Evolutionary conservation across 2,888 invertebrate species (phyloP), one percentile per base, ranked within the genome.

Genomic region (Aphrophora alni): DNA sequence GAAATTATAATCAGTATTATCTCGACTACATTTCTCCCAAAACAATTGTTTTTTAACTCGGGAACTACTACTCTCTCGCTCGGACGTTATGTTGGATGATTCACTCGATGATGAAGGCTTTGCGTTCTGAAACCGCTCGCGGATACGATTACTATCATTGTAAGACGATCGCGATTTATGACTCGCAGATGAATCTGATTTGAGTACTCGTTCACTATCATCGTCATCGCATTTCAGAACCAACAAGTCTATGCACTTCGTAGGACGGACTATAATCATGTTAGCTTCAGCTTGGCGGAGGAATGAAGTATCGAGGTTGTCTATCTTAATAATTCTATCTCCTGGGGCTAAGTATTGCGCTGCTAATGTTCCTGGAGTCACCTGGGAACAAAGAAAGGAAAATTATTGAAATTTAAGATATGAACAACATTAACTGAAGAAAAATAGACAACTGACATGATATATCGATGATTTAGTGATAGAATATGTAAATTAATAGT

Each of bases 271-370:
- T 0, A 85, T 73, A 10, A 85, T 75, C 26, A 72, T 72, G 14
- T 84, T 81, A 10, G 84, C 83, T 77, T 85, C 84, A 7, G 79
- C 26, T 44, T 82, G 80, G 2, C 82, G 80, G 38, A 85, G 82
- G 38, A 81, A 81, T 24, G 82, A 80, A n/a, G 85, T 83, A 70
- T 85, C 85, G 33, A 84, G 81, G 7, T 84, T 84, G 69, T 85
- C 85, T 24, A 85, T 83, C 80, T 85, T 83, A 38, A 85, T 77
- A 0, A 85, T 80, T 72, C 83, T 80, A 78, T 85, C 85, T 0
- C 85, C 85, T 1, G 85, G 82, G 27, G 82, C 82, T 75, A 85
- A 77, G 69, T 85, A 83, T 70, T 85, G 84, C 24, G 82, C 69
- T 10, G 85, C 85, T 51, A 85, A 80, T 12, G 85, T 82, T 10